Base-by-base conservation (phyloP, 2,888 invertebrate genomes). In the Monochamus alternatus region DNA sequence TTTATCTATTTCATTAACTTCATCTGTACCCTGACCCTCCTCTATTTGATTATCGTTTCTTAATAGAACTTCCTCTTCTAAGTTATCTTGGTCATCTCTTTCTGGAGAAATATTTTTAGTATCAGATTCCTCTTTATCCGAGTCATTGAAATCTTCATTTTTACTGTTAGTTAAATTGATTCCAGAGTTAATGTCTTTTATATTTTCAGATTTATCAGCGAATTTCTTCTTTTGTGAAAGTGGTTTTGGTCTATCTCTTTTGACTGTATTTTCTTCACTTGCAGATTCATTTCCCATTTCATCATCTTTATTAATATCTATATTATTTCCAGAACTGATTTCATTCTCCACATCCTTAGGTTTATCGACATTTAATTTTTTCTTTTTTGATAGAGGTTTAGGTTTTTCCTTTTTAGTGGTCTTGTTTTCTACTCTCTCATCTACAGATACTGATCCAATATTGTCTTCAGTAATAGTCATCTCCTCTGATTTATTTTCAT, bases 341-440 rank as follows among this genome's bases (percentile, higher is more conserved):
- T 51, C 51, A 4, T n/a, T 51, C 22, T 22, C 22, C 22, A 22
- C 22, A n/a, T 10, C 51, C 3, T 10, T 4, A n/a, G 10, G 3
- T 3, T n/a, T 10, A 51, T 51, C n/a, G 3, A n/a, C 2, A 55
- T 60, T 60, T 60, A 9, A 3, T 58, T 32, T 60, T 30, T 64
- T 64, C 47, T 64, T 64, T 22, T 64, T 64, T 47, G 64, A 64
- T 3, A 47, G 47, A n/a, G 64, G 64, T 64, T 64, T 64, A 44
- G 64, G 64, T 64, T 22, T 64, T 22, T 44, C 30, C 22, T 5
- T 64, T 47, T 64, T 64, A 2, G 47, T 5, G 10, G 3, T 9
- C 12, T 32, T 12, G 3, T 60, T 31, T 31, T 31, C 32, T 4
- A 31, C 31, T n/a, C 1, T 12, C 12, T 60, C 32, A 32, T 60